These are phyloP conservation scores for Xyrauchen texanus DNA, from an alignment of 2,113 vertebrate genomes.

Conservation along the genomic window DNA sequence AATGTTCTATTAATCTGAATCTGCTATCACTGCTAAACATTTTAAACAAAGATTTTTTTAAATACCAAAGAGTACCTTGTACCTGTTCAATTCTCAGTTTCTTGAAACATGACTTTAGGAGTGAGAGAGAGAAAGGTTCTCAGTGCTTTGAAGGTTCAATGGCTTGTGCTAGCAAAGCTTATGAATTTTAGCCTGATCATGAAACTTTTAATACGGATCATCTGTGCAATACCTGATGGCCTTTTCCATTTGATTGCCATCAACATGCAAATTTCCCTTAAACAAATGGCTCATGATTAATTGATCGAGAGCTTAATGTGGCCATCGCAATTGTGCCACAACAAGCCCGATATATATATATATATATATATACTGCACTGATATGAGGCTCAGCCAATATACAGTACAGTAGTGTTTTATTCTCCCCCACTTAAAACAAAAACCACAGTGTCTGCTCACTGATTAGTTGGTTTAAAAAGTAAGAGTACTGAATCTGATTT, in stretches of 20 bases:
- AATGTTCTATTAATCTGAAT: neutral
- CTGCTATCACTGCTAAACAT: constrained; percentile 9
- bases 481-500: constrained; percentile 10
- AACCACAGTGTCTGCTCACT: constrained; percentile 30
- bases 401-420: constrained; percentile 10
- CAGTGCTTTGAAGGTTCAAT: constrained; percentile 27
- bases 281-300: constrained; percentile 66
- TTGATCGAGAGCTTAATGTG: constrained; percentile 55
- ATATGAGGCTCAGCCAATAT: constrained; percentile 43
- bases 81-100: neutral
- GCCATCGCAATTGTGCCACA: constrained; percentile 46
- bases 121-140: constrained; percentile 46
- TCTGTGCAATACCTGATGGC: constrained; percentile 22
- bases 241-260: constrained; percentile 46
- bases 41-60: constrained; percentile 34
- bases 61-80: constrained; percentile 15
- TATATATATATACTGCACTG: constrained; percentile 53
- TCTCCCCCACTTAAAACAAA: neutral
- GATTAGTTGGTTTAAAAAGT: constrained; percentile 37
- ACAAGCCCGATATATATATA: constrained; percentile 56
- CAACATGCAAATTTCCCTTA: constrained; percentile 64
- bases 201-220: constrained; percentile 2
- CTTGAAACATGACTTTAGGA: constrained; percentile 12
- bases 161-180: constrained; percentile 50
- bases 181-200: constrained; percentile 30